Evolutionary conservation across 2,888 invertebrate species (phyloP), one percentile per base, ranked within the genome.

Genomic region (Erebia palarica): DNA sequence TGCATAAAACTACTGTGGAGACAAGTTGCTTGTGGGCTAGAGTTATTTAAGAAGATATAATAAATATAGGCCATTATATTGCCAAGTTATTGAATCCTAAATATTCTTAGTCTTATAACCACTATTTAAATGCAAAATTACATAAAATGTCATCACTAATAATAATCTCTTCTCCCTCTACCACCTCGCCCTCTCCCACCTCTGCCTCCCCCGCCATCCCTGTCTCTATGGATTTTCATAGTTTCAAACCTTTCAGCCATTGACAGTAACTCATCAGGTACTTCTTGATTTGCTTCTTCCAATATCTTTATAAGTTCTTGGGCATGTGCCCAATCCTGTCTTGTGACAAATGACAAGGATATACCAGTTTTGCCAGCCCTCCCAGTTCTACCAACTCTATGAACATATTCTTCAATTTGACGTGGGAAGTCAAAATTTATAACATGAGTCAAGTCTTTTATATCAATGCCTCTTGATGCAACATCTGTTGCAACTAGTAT

Each of bases 391-490:
- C 99, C 99, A n/a, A 99, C 97, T 73, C 99, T 94, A 84, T 99
- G 99, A 0, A 98, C 98, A 89, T 99, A 99, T 82, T 99, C 99
- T 85, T 99, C 99, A 80, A 99, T 97, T 80, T 98, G 97, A 16
- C 96, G 94, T 0, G 99, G 99, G 82, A 99, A 98, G 87, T 99
- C 99, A 80, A 96, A 97, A 87, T 99, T 99, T 42, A 98, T 91
- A 1, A 99, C 98, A 87, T 98, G 97, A 90, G 97, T 97, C 11
- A 98, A 94, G 82, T 98, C 97, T 80, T 96, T 96, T 68, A 98
- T 98, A 84, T 99, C 99, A 68, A 99, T 95, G 1, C 99, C 99
- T 76, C 99, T 94, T 7, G 98, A 98, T 3, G 98, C 99, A 0
- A 99, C 97, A 93, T 99, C 99, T 0, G 99, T 99, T 0, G 99